These are phyloP conservation scores for Perithous albicinctus DNA, from an alignment of 2,888 invertebrate species.

Conservation along the genomic window DNA sequence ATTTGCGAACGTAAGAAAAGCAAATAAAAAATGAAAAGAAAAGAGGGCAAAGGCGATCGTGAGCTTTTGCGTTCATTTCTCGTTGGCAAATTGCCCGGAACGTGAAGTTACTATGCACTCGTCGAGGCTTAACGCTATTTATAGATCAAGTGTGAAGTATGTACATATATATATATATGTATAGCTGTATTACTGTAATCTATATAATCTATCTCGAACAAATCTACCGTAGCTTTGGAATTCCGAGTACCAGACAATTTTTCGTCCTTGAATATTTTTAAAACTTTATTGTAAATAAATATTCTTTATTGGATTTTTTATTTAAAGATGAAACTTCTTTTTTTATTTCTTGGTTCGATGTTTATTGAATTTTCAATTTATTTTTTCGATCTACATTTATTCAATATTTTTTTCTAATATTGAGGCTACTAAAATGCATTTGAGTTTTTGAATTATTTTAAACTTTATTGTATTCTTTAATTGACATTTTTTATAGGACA, in stretches of 20 bases:
- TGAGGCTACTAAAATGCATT: too few relatives aligned
- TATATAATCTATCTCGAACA: background rate
- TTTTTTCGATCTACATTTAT: too few relatives aligned
- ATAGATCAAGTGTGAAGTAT: conserved; percentile 30
- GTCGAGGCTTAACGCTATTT: conserved; percentile 24
- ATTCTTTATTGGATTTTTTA: background rate
- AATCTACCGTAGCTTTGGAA: background rate
- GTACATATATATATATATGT: background rate
- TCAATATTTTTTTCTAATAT: too few relatives aligned
- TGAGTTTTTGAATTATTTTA: too few relatives aligned
- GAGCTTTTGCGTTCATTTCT: conserved; percentile 5
- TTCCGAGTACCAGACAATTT: too few relatives aligned
- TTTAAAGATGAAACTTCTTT: background rate
- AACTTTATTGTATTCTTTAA: too few relatives aligned
- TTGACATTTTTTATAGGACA: too few relatives aligned
- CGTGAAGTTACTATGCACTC: conserved; percentile 37
- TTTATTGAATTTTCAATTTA: too few relatives aligned
- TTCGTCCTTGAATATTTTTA: background rate
- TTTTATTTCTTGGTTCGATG: background rate
- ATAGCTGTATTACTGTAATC: background rate
- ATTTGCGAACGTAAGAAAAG: background rate
- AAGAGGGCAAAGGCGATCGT: background rate
- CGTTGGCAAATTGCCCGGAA: conserved; percentile 40
- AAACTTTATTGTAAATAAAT: background rate
- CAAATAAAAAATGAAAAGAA: conserved; percentile 2